Evolutionary conservation across 1,140 invertebrate species (phyloP).

Genomic region (Sitophilus oryzae): DNA sequence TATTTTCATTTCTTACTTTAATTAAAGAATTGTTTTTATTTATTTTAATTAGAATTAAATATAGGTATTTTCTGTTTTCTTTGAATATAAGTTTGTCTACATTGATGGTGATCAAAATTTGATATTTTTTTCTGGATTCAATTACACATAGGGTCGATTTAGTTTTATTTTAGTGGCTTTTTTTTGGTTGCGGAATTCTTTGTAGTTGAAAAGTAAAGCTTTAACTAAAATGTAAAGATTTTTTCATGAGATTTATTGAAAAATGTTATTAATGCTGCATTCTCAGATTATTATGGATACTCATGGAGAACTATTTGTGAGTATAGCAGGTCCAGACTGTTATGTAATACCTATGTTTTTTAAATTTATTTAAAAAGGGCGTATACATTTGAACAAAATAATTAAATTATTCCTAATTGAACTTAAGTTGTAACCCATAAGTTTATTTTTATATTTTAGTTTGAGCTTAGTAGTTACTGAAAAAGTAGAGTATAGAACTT

Average conservation of each 20-base stretch:
- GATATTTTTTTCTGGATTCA: too few species aligned
- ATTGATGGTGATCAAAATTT: slow-evolving; percentile 5
- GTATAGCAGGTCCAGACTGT: too few species aligned
- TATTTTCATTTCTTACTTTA: not conserved
- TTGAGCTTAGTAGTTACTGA: not conserved
- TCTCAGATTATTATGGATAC: slow-evolving; percentile 35
- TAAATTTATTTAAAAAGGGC: too few species aligned
- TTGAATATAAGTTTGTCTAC: slow-evolving; percentile 1
- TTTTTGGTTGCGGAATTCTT: too few species aligned
- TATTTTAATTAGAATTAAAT: not conserved
- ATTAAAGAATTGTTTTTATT: not conserved
- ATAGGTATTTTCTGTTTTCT: too few species aligned
- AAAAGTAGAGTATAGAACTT: not conserved
- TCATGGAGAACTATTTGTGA: slow-evolving; percentile 37
- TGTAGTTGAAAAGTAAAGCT: slow-evolving; percentile 9
- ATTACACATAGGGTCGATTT: too few species aligned
- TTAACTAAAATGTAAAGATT: slow-evolving; percentile 15
- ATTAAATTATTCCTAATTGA: slow-evolving; percentile 1
- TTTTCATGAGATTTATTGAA: not conserved
- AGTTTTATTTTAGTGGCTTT: slow-evolving; percentile 7
- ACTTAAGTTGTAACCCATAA: not conserved
- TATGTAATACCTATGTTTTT: too few species aligned
- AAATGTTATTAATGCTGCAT: slow-evolving; percentile 21
- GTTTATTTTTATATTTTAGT: slow-evolving; percentile 5
- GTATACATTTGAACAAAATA: not conserved